These are phyloP conservation scores for Hypselothyrea guttata DNA, from an alignment of 2,888 invertebrate genomes.

Conservation along the genomic window DNA sequence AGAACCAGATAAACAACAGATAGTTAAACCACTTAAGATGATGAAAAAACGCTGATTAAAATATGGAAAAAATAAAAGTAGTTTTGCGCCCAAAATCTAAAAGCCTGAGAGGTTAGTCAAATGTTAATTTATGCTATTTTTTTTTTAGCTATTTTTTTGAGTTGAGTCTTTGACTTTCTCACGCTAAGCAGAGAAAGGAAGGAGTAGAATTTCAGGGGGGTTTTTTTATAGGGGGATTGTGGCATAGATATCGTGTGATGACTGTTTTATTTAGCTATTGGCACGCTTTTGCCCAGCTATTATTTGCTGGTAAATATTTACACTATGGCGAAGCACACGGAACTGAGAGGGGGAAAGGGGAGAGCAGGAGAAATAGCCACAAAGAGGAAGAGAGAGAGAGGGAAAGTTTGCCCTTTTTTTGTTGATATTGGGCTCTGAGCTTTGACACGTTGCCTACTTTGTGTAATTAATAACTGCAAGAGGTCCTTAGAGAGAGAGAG, in stretches of 20 bases:
- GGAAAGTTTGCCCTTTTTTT: conserved; percentile 7
- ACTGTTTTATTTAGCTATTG: conserved; percentile 36
- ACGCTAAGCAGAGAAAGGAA: conserved; percentile 27
- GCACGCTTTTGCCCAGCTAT: conserved; percentile 26
- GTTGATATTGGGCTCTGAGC: conserved; percentile 9
- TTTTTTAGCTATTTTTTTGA: conserved; percentile 14
- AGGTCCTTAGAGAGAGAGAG: conserved; percentile 31
- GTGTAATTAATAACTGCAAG: conserved; percentile 36
- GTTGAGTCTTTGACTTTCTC: conserved; percentile 43
- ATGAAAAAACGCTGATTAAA: too few relatives aligned
- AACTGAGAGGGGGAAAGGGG: neutral
- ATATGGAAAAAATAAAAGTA: too few relatives aligned
- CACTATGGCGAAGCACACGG: conserved; percentile 15
- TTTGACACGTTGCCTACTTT: conserved; percentile 19
- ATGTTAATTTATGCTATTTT: neutral
- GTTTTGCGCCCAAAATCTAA: too few relatives aligned
- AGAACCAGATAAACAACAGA: too few relatives aligned
- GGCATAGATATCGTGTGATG: conserved; percentile 50
- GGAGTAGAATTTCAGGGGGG: neutral
- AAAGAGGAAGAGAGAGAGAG: neutral
- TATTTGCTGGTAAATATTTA: conserved; percentile 43
- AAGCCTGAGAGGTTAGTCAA: too few relatives aligned
- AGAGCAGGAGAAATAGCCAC: neutral
- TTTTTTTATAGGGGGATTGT: conserved; percentile 1
- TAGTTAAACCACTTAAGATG: too few relatives aligned